phyloP scores from a whole-genome alignment of 2,888 invertebrate species.

The Chironomus riparius region DNA sequence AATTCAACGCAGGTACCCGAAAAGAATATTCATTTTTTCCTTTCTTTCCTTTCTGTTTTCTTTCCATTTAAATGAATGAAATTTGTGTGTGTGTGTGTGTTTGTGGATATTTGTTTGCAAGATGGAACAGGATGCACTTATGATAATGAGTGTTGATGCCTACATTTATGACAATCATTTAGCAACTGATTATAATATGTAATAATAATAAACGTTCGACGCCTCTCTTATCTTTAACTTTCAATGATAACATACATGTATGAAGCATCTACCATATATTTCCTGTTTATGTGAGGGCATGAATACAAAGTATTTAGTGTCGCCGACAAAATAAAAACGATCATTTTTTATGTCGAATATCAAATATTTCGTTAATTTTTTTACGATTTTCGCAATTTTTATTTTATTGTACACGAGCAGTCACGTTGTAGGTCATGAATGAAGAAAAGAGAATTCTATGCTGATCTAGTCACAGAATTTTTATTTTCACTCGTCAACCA shows the following conservation, averaged over 20 bases:
- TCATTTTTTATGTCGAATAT: not conserved
- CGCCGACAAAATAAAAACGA: not conserved
- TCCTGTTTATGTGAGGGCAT: not conserved
- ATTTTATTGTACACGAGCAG: not conserved
- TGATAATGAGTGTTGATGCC: not conserved
- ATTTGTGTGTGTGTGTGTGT: not conserved
- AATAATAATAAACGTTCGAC: not conserved
- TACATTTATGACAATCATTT: not conserved
- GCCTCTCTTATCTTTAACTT: not conserved
- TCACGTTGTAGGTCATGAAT: not conserved
- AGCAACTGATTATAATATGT: not conserved
- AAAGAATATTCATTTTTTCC: not conserved
- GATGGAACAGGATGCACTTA: not conserved
- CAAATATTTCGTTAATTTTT: not conserved
- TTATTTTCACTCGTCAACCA: not conserved
- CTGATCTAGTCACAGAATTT: not conserved
- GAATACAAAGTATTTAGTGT: not conserved
- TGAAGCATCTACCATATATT: not conserved
- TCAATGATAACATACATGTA: not conserved
- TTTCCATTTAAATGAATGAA: not conserved
- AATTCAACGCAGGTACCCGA: not conserved
- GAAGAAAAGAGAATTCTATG: not conserved
- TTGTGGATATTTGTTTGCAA: too few relatives aligned
- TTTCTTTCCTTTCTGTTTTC: too few relatives aligned
- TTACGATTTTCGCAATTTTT: not conserved